phyloP scores from a whole-genome alignment of 2,797 vertebrate species.

The Gephyroberyx darwinii region DNA sequence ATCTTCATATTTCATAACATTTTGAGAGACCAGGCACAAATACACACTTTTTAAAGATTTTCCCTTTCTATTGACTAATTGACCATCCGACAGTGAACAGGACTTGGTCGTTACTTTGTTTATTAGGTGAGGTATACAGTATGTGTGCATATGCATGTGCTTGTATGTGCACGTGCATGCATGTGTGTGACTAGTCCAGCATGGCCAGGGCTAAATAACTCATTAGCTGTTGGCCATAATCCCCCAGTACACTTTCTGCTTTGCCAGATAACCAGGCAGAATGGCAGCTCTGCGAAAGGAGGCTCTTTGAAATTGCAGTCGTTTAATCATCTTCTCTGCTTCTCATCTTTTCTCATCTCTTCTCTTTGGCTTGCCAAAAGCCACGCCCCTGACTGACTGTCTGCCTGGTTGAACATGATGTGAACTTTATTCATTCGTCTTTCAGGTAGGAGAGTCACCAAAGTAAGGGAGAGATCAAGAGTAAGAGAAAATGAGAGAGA shows the following conservation, averaged over 20 bases:
- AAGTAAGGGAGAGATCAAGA: slow-evolving; percentile 39
- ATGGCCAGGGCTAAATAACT: slow-evolving; percentile 56
- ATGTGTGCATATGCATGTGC: slow-evolving; percentile 1
- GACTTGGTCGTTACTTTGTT: no score
- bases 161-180: slow-evolving; percentile 24
- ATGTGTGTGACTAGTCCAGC: slow-evolving; percentile 9
- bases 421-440: slow-evolving; percentile 46
- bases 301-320: slow-evolving; percentile 46
- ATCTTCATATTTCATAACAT: no score
- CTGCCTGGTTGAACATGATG: slow-evolving; percentile 31
- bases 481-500: slow-evolving; percentile 43
- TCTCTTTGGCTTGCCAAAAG: slow-evolving; percentile 17
- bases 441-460: no score
- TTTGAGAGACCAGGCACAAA: no score
- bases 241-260: slow-evolving; percentile 47
- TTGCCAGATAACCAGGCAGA: slow-evolving; percentile 59
- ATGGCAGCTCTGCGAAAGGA: slow-evolving; percentile 38
- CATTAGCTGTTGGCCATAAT: slow-evolving; percentile 73
- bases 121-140: no score
- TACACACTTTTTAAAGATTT: no score
- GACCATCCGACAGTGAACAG: no score
- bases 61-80: no score
- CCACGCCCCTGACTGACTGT: slow-evolving; percentile 15
- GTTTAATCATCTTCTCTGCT: slow-evolving; percentile 57
- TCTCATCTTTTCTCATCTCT: slow-evolving; percentile 22